A percentile compares a stretch with the other conserved stretches of the same genome.
These are phyloP conservation scores for Caenorhabditis tropicalis DNA, from an alignment of 1,140 invertebrate genomes.

Conservation along the genomic window DNA sequence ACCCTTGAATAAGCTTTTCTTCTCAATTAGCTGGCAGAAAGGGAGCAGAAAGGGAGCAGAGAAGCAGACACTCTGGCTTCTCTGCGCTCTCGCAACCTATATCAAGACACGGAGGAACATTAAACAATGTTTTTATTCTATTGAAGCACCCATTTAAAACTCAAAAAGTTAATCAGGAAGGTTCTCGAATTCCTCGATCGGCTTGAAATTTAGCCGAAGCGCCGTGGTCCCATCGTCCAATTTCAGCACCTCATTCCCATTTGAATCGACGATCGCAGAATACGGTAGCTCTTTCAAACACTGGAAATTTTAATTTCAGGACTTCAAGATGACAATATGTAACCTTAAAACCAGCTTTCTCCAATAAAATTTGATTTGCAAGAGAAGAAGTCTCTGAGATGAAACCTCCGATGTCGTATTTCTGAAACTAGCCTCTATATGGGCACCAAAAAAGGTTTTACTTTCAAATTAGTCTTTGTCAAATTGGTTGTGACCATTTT, in stretches of 20 bases:
- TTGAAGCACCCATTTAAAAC: too few relatives aligned
- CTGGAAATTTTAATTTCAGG: too few relatives aligned
- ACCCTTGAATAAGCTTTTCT: too few relatives aligned
- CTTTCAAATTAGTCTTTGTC: conserved; percentile 6
- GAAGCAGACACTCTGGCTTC: too few relatives aligned
- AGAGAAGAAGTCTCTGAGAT: neutral
- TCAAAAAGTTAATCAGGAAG: neutral
- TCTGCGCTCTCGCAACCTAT: too few relatives aligned
- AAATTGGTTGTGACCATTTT: neutral
- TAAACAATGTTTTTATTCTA: too few relatives aligned
- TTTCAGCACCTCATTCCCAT: neutral
- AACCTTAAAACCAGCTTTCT: conserved; percentile 13
- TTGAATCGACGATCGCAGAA: neutral
- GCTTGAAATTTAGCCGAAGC: neutral
- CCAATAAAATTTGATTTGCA: neutral
- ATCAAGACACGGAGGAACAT: too few relatives aligned
- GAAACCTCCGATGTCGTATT: neutral
- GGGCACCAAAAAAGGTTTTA: neutral
- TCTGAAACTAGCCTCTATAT: neutral
- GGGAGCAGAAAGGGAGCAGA: too few relatives aligned
- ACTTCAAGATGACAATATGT: neutral
- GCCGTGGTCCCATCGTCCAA: conserved; percentile 7
- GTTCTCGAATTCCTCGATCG: conserved; percentile 13
- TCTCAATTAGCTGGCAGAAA: too few relatives aligned
- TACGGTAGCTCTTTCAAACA: neutral